Evolutionary conservation across 2,113 vertebrate genomes (phyloP).

Genomic region (Microtus pennsylvanicus): DNA sequence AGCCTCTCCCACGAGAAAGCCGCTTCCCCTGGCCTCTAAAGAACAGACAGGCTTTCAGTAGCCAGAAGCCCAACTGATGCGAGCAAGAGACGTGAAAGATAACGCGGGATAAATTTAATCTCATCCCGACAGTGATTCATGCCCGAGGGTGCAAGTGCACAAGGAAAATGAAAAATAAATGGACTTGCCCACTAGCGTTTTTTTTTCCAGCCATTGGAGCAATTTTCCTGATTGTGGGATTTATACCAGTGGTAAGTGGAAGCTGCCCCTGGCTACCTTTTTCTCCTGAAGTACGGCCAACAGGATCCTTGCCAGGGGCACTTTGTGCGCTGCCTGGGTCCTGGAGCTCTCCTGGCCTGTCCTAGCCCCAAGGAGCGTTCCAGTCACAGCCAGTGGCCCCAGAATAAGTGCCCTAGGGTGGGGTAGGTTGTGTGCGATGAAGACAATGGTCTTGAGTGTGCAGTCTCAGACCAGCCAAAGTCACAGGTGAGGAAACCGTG

Average conservation of each 20-base stretch:
- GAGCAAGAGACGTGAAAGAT: constrained; percentile 78
- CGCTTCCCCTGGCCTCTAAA: neutral
- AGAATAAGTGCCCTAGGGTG: too few relatives aligned
- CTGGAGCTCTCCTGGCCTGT: neutral
- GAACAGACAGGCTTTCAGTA: constrained; percentile 39
- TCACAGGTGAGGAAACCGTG: neutral
- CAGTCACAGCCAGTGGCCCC: neutral
- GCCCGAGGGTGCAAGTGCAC: constrained; percentile 71
- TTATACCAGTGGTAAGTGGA: constrained; percentile 64
- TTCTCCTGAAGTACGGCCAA: constrained; percentile 22
- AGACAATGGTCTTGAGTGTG: neutral
- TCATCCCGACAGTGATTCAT: constrained; percentile 81
- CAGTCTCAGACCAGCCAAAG: neutral
- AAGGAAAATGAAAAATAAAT: constrained; percentile 84
- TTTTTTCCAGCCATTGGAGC: constrained; percentile 76
- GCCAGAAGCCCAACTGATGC: constrained; percentile 66
- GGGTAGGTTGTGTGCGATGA: fast-evolving
- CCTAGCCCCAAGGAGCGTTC: neutral
- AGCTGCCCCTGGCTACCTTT: constrained; percentile 55
- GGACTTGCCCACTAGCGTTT: constrained; percentile 76
- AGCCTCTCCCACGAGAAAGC: fast-evolving
- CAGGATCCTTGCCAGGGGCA: neutral
- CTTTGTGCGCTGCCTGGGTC: neutral
- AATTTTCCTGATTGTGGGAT: constrained; percentile 82
- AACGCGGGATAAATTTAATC: constrained; percentile 78